Evolutionary conservation across 2,797 vertebrate genomes (phyloP).

Genomic region (Gastrophryne carolinensis): DNA sequence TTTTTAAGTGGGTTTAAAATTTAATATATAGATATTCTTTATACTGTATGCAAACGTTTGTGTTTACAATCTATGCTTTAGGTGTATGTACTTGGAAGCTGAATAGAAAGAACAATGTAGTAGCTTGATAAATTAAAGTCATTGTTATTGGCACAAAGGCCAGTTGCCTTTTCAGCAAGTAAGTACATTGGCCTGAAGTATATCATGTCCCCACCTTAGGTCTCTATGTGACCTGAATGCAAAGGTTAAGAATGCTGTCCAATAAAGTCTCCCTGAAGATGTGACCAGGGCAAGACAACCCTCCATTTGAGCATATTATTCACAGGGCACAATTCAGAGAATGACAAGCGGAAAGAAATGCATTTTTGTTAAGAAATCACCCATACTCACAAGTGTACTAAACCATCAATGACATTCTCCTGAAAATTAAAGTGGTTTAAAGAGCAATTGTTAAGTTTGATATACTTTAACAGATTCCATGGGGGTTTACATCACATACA

Average conservation of each 20-base stretch:
- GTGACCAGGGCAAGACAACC: constrained; percentile 39
- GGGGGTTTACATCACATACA: too few species aligned
- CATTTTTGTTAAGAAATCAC: not conserved
- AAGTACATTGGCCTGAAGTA: not conserved
- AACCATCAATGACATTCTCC: too few species aligned
- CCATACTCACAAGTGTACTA: not conserved
- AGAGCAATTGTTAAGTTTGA: too few species aligned
- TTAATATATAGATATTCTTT: too few species aligned
- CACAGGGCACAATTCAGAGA: constrained; percentile 32
- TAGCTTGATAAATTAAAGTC: too few species aligned
- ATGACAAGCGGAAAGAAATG: constrained; percentile 44
- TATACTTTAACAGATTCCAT: too few species aligned
- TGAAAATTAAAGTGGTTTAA: too few species aligned
- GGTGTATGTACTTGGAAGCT: too few species aligned
- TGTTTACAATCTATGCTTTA: too few species aligned
- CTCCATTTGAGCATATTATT: constrained; percentile 44
- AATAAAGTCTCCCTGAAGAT: constrained; percentile 43
- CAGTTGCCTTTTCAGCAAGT: not conserved
- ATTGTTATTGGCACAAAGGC: not conserved
- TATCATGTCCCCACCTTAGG: constrained; percentile 16
- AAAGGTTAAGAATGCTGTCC: constrained; percentile 49
- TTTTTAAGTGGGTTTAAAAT: too few species aligned
- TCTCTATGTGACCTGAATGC: constrained; percentile 46
- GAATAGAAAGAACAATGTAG: too few species aligned
- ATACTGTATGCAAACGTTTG: too few species aligned